phyloP scores from a whole-genome alignment of 2,888 invertebrate genomes.

The Hypsopygia costalis region DNA sequence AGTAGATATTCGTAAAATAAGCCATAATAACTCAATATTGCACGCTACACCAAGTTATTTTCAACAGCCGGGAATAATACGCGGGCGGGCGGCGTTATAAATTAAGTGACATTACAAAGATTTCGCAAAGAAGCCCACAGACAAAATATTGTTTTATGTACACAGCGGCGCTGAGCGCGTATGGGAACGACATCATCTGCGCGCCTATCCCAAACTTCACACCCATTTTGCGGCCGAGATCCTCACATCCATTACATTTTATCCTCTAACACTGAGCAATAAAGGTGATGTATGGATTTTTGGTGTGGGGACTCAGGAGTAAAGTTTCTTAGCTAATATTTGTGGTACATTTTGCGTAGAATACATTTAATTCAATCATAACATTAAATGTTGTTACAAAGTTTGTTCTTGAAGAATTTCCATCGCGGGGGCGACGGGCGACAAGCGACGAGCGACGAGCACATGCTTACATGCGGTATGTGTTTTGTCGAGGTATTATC shows the following conservation, averaged over 20 bases:
- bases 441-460: no score
- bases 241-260: constrained; percentile 13
- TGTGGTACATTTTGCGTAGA: constrained; percentile 56
- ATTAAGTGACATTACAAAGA: constrained; percentile 11
- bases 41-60: neutral
- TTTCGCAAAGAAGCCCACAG: constrained; percentile 18
- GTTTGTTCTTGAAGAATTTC: constrained; percentile 28
- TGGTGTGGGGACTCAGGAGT: neutral
- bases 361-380: constrained; percentile 63
- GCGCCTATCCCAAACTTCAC: constrained; percentile 10
- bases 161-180: constrained; percentile 32
- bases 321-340: constrained; percentile 62
- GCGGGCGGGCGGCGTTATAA: constrained; percentile 1
- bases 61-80: neutral
- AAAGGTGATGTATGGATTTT: constrained; percentile 15
- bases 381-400: constrained; percentile 54
- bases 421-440: neutral
- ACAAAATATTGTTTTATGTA: constrained; percentile 43
- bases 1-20: no score
- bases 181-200: constrained; percentile 55
- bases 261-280: constrained; percentile 24
- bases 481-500: no score
- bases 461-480: no score
- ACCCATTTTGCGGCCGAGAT: neutral
- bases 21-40: neutral